Evolutionary conservation across 2,888 invertebrate genomes (phyloP), one percentile per base, ranked within the genome.

Genomic region (Blastobasis lacticolella): DNA sequence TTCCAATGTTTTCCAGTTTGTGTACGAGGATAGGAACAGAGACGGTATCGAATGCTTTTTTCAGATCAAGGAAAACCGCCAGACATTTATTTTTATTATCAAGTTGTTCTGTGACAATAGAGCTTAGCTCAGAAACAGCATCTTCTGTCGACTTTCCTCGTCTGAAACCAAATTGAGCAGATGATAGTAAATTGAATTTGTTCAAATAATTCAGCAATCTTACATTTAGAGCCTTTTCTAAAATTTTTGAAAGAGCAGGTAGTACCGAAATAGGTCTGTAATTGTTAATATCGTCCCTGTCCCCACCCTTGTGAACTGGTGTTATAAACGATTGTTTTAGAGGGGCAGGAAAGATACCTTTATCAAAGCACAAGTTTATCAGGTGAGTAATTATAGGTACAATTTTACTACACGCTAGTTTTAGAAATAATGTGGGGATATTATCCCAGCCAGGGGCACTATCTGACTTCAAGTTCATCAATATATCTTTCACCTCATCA

Each of bases 191-290:
- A 8, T 50, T 47, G 5, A 40, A 47, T 50, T 37, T 45, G 6
- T 52, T 45, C 36, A 52, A 45, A 10, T 37, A 54, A 4, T 36
- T 42, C 38, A 48, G 8, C 9, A 52, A 45, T 8, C 49, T 36
- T 5, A 6, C 42, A 38, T 54, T 54, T 9, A 56, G 7, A 5
- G 49, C 4, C 46, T 56, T 56, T 51, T 52, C 56, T 38, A 52
- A 8, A 3, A 53, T 43, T 53, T 54, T 49, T 10, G 51, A 49
- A n/a, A 54, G 5, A 5, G 8, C 43, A 10, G 49, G 48, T 37
- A 54, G 37, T 10, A 50, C 46, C 4, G 52, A 54, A 5, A 52
- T 54, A 4, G 52, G 54, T 37, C 50, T 49, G 36, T 53, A 53
- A 23, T 50, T 53, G 37, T 37, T 52, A 8, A 52, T 38, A 40